Evolutionary conservation across 2,113 vertebrate genomes (phyloP).

Genomic region (Taurulus bubalis): DNA sequence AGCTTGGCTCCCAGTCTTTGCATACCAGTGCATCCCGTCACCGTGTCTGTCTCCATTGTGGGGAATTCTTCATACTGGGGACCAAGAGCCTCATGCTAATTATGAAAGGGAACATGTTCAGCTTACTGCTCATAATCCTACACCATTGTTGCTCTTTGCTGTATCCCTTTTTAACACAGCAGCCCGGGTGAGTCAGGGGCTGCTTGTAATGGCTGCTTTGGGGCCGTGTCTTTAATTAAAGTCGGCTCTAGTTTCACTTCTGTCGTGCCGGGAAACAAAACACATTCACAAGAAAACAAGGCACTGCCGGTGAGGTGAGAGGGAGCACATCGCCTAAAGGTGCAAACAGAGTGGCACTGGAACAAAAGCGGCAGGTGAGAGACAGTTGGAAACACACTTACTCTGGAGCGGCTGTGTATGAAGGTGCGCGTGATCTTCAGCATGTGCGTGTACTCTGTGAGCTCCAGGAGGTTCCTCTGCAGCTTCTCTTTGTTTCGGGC

Average conservation of each 20-base stretch:
- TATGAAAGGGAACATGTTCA: slow-evolving; percentile 60
- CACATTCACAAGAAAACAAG: slow-evolving; percentile 41
- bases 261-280: slow-evolving; percentile 36
- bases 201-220: slow-evolving; percentile 24
- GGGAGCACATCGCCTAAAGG: not conserved
- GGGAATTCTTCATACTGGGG: slow-evolving; percentile 93
- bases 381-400: slow-evolving; percentile 65
- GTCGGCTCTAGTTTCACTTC: slow-evolving; percentile 15
- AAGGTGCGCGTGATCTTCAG: slow-evolving; percentile 90
- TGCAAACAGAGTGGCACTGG: not conserved
- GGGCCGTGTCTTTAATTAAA: slow-evolving; percentile 53
- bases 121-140: slow-evolving; percentile 14
- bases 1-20: slow-evolving; percentile 95
- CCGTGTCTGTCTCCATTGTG: slow-evolving; percentile 88
- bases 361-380: not conserved
- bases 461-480: slow-evolving; percentile 91
- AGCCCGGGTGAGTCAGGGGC: slow-evolving; percentile 43
- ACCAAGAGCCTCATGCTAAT: slow-evolving; percentile 88
- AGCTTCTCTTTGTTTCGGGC: slow-evolving; percentile 96
- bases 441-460: slow-evolving; percentile 94
- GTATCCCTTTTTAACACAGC: not conserved
- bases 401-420: slow-evolving; percentile 89
- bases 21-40: slow-evolving; percentile 91
- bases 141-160: not conserved
- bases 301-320: slow-evolving; percentile 12